A percentile compares a stretch with the other conserved stretches of the same genome.
Evolutionary conservation across 2,113 vertebrate species (phyloP).

Genomic region (Ivindomyrus marchei): DNA sequence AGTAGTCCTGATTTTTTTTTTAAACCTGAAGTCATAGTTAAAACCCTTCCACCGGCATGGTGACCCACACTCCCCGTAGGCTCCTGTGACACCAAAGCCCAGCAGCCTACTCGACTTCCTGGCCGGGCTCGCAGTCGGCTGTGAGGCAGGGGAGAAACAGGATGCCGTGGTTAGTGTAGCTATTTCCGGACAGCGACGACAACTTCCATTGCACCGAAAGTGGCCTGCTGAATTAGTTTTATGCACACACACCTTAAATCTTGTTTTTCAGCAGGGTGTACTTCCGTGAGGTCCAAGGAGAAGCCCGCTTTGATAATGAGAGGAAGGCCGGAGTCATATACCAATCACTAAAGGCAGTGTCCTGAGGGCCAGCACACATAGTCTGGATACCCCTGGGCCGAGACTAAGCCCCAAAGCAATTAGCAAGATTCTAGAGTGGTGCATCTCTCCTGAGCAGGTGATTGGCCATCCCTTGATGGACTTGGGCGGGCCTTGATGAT

Average conservation of each 20-base stretch:
- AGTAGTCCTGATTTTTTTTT: background rate
- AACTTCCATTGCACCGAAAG: background rate
- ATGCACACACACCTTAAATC: background rate
- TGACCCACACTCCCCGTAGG: background rate
- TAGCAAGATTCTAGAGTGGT: constrained; percentile 24
- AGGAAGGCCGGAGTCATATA: background rate
- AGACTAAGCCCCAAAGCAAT: constrained; percentile 36
- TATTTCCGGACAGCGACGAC: background rate
- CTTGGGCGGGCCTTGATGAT: constrained; percentile 23
- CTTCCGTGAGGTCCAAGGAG: background rate
- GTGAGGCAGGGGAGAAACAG: background rate
- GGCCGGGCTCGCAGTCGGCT: background rate
- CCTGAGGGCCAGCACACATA: background rate
- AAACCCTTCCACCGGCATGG: background rate
- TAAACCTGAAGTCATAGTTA: background rate
- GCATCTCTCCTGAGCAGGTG: background rate
- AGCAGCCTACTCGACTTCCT: background rate
- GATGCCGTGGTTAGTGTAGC: background rate
- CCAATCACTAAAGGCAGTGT: background rate
- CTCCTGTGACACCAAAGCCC: background rate
- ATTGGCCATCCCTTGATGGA: background rate
- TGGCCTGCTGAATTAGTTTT: background rate
- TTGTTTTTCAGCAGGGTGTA: constrained; percentile 5
- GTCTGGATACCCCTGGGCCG: background rate
- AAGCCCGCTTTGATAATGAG: background rate